Evolutionary conservation across 2,888 invertebrate genomes (phyloP), one percentile per base, ranked within the genome.

Genomic region (Cylloceria caligata): DNA sequence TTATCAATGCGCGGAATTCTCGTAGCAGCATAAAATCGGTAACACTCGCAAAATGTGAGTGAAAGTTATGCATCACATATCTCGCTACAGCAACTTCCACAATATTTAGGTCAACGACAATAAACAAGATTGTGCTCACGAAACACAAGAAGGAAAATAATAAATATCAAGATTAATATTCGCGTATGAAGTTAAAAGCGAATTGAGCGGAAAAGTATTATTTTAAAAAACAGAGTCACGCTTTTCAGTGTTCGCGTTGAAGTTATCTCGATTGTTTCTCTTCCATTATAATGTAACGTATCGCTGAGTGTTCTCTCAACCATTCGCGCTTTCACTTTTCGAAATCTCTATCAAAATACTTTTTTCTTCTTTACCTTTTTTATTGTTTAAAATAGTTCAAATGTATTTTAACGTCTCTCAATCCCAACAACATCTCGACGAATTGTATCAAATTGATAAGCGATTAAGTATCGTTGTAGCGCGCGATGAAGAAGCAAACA

Each of bases 261-360:
- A 72, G 30, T 72, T 60, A 60, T 60, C 71, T 47, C 24, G 45
- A 11, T 4, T 16, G 5, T n/a, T 19, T 60, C 42, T 47, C 55
- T 5, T 55, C 24, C 9, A 24, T 11, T 36, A 21, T 19, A 39
- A 13, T 16, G 19, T 11, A 34, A 11, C 11, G 5, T 30, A 4
- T 16, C 42, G 27, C 24, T 42, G 42, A 55, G n/a, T 16, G 30
- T 45, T 74, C 7, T 6, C 11, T 39, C 39, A 30, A 42, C 16
- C 34, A 73, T 64, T 49, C 36, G 39, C 52, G 30, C 65, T 74
- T 74, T 55, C 74, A 74, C 65, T 74, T 57, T 52, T n/a, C 49
- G 2, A 73, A 36, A 52, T 64, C n/a, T 45, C 65, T 27, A 9
- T 13, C 3, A 21, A 45, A 73, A 34, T 60, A 13, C 3, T n/a